Conservation (phyloP, 2,797 vertebrate species). For the Premnoplex brunnescens region DNA sequence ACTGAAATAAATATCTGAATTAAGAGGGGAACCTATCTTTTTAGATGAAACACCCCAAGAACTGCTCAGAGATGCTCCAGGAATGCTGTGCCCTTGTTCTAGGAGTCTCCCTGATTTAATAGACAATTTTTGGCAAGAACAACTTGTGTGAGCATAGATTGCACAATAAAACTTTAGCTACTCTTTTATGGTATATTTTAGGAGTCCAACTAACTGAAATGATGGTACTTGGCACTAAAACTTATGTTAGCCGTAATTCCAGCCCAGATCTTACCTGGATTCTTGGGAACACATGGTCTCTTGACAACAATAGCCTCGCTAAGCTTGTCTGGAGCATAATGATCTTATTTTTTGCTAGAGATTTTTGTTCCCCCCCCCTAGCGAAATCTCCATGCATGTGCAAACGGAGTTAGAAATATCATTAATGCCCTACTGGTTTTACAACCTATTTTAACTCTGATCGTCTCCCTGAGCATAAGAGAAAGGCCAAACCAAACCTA, state of each 20-base stretch:
- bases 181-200: background rate
- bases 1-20: background rate
- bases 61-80: background rate
- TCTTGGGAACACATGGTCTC: background rate
- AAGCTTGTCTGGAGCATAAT: background rate
- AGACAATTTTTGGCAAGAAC: background rate
- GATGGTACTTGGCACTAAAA: background rate
- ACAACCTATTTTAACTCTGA: background rate
- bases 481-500: background rate
- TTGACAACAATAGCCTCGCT: background rate
- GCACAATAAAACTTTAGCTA: background rate
- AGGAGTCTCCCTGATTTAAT: background rate
- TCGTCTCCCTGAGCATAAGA: background rate
- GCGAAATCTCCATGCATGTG: background rate
- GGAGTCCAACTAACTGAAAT: background rate
- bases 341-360: background rate
- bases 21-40: background rate
- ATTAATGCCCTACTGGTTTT: background rate
- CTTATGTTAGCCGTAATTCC: background rate
- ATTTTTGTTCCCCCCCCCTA: background rate
- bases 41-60: background rate
- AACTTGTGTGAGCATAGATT: background rate
- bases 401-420: background rate
- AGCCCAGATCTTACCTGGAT: background rate
- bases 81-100: background rate